phyloP scores from a whole-genome alignment of 1,140 invertebrate genomes.

The Macrotrachela quadricornifera region DNA sequence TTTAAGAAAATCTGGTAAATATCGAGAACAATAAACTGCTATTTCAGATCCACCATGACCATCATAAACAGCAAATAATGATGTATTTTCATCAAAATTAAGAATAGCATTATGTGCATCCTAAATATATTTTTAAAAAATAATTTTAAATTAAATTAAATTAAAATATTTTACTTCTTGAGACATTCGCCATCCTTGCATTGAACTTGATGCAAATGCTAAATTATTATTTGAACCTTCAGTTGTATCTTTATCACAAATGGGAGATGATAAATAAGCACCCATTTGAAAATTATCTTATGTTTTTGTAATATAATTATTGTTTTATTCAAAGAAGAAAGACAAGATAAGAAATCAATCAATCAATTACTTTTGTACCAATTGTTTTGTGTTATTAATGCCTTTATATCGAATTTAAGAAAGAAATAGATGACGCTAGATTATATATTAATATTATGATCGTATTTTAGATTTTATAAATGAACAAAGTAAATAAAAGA shows the following conservation, averaged over 20 bases:
- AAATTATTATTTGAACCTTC: slow-evolving; percentile 48
- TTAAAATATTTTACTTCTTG: slow-evolving; percentile 56
- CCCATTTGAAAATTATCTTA: slow-evolving; percentile 46
- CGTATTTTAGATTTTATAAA: too few relatives aligned
- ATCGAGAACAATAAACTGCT: slow-evolving; percentile 61
- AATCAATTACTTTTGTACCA: too few relatives aligned
- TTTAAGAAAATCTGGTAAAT: slow-evolving; percentile 70
- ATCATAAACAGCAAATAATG: slow-evolving; percentile 88
- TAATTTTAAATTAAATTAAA: neutral
- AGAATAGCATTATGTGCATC: slow-evolving; percentile 81
- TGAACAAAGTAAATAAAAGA: too few relatives aligned
- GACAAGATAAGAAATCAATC: too few relatives aligned
- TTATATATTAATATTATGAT: too few relatives aligned
- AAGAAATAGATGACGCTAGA: too few relatives aligned
- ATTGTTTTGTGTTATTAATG: too few relatives aligned
- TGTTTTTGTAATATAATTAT: too few relatives aligned
- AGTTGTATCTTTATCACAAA: slow-evolving; percentile 58
- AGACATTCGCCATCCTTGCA: slow-evolving; percentile 87
- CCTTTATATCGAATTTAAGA: too few relatives aligned
- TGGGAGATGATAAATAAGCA: slow-evolving; percentile 66
- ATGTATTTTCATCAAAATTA: slow-evolving; percentile 54
- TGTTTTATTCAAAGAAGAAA: too few relatives aligned
- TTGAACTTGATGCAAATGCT: slow-evolving; percentile 64
- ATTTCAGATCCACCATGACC: slow-evolving; percentile 84
- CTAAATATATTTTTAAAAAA: slow-evolving; percentile 35